Conservation (phyloP, 2,888 invertebrate genomes). For the Ectemnius lituratus region DNA sequence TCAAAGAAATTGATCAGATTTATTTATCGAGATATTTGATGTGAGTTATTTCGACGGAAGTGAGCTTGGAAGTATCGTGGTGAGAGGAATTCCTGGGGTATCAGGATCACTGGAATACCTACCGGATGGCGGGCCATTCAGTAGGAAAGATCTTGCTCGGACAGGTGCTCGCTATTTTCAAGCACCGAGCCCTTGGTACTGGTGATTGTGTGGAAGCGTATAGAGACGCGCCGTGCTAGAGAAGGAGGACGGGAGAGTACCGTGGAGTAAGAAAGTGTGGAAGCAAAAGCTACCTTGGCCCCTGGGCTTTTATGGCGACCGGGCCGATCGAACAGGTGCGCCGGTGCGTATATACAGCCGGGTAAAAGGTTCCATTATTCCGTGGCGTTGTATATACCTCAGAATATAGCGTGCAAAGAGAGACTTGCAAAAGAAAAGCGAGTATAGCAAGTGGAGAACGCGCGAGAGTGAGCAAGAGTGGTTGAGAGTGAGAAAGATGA, state of each 20-base stretch:
- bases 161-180: slow-evolving; percentile 60
- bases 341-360: slow-evolving; percentile 44
- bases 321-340: slow-evolving; percentile 72
- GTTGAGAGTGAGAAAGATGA: too few relatives aligned
- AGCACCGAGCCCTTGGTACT: slow-evolving; percentile 44
- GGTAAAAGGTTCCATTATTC: slow-evolving; percentile 62
- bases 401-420: slow-evolving; percentile 47
- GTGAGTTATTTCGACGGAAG: too few relatives aligned
- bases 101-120: slow-evolving; percentile 26
- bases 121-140: slow-evolving; percentile 38
- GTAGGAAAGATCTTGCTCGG: slow-evolving; percentile 44
- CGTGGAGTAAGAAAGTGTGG: slow-evolving; percentile 57
- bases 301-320: slow-evolving; percentile 67
- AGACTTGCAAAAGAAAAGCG: slow-evolving; percentile 49
- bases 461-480: too few relatives aligned
- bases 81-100: slow-evolving; percentile 13
- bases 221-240: not conserved
- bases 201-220: slow-evolving; percentile 20
- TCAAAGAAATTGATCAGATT: too few relatives aligned
- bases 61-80: too few relatives aligned
- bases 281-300: slow-evolving; percentile 63
- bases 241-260: slow-evolving; percentile 14
- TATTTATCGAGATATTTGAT: too few relatives aligned
- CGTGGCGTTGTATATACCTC: slow-evolving; percentile 42
- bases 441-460: slow-evolving; percentile 4